These are phyloP conservation scores for Rhinophrynus dorsalis DNA, from an alignment of 2,797 vertebrate species.

Conservation along the genomic window DNA sequence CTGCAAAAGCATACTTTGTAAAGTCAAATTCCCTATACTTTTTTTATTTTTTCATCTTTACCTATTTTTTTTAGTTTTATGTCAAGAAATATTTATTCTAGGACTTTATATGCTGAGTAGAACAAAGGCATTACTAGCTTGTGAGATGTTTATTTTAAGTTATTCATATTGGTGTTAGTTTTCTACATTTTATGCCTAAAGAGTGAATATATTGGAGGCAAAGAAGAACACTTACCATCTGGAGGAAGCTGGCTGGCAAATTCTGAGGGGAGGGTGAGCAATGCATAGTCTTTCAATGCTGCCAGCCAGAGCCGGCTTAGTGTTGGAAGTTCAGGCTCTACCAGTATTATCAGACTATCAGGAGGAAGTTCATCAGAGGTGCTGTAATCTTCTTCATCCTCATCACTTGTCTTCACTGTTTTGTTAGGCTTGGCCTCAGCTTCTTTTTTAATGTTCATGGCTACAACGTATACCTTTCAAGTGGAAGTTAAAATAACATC, in stretches of 20 bases:
- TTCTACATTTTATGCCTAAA: too few relatives aligned
- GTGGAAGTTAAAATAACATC: conserved; percentile 7
- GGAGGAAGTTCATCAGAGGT: conserved; percentile 83
- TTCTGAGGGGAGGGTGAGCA: conserved; percentile 92
- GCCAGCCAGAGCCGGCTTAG: conserved; percentile 95
- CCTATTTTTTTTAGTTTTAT: too few relatives aligned
- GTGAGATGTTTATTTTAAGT: too few relatives aligned
- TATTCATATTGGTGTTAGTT: too few relatives aligned
- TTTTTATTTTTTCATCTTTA: too few relatives aligned
- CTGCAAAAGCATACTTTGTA: too few relatives aligned
- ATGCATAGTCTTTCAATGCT: conserved; percentile 90
- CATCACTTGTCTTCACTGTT: conserved; percentile 68
- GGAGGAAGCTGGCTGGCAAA: conserved; percentile 97
- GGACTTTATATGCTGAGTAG: too few relatives aligned
- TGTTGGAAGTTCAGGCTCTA: conserved; percentile 89
- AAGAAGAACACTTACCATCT: conserved; percentile 75
- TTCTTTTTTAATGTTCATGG: conserved; percentile 97
- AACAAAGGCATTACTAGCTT: too few relatives aligned
- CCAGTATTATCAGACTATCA: conserved; percentile 92
- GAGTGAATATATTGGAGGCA: not conserved
- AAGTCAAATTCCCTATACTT: too few relatives aligned
- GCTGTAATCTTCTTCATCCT: conserved; percentile 81
- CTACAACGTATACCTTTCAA: conserved; percentile 90
- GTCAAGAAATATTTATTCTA: too few relatives aligned
- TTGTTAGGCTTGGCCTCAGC: conserved; percentile 83